Conservation (phyloP, 2,888 invertebrate species). For the Bedellia somnulentella region DNA sequence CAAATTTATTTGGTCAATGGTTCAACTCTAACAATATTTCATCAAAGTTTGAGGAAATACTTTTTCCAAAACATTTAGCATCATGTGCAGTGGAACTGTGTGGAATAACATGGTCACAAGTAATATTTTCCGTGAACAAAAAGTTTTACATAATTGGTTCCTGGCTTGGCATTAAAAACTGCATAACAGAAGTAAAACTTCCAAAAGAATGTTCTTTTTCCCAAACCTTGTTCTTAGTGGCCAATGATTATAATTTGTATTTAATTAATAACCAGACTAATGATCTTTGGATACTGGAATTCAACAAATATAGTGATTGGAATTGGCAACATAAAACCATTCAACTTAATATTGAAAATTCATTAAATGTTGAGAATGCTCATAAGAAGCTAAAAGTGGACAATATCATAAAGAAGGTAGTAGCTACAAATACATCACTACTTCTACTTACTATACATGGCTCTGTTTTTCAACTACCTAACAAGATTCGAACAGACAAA, state of each 20-base stretch:
- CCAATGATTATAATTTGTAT: conserved; percentile 32
- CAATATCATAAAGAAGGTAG: conserved; percentile 20
- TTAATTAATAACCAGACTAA: conserved; percentile 18
- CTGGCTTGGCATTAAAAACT: conserved; percentile 22
- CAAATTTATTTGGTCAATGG: too few species aligned
- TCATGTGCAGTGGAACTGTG: too few species aligned
- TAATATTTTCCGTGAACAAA: conserved; percentile 23
- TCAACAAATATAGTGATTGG: conserved; percentile 16
- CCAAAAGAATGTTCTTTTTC: conserved; percentile 16
- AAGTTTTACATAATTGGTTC: conserved; percentile 29
- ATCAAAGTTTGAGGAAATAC: too few species aligned
- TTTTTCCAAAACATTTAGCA: too few species aligned
- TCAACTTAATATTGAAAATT: too few species aligned
- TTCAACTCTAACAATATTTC: too few species aligned
- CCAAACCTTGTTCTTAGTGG: conserved; percentile 17
- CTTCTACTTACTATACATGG: conserved; percentile 21
- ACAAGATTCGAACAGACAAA: conserved; percentile 58
- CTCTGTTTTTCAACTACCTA: conserved; percentile 64
- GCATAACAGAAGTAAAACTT: conserved; percentile 19
- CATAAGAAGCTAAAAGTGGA: conserved; percentile 14
- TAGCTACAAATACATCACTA: conserved; percentile 18
- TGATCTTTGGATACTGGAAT: conserved; percentile 22
- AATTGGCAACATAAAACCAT: conserved; percentile 13
- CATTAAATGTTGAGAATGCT: conserved; percentile 17
- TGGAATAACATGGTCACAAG: conserved; percentile 38